Evolutionary conservation across 2,113 vertebrate species (phyloP), one percentile per base, ranked within the genome.

Genomic region (Mustela lutreola): DNA sequence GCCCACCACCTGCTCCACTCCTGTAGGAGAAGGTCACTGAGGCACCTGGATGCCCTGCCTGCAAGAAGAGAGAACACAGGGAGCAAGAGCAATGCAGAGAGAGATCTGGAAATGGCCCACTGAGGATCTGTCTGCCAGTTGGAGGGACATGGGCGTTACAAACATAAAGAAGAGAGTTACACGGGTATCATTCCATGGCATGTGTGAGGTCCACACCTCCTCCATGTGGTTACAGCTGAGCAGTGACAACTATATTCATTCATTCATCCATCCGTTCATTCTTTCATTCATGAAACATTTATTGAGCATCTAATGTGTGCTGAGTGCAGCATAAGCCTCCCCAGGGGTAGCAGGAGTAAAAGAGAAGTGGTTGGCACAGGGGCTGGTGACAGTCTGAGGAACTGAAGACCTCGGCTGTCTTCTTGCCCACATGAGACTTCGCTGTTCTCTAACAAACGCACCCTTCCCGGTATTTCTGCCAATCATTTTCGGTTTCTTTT

Each of bases 401-500:
- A 24, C 36, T 2, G 10, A 3, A 63, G 62, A 26, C 26, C n/a
- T 56, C 15, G 4, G 2, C 50, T 67, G 3, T 39, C 18, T 70
- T 67, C 92, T 42, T 19, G 4, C 45, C 28, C 48, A 67, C 11
- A 3, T 22, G 45, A 92, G 24, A 78, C 5, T 75, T 83, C 8
- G 62, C 76, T 82, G 48, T 60, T 42, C 73, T 92, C 89, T 93
- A 50, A 56, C 11, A n/a, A 39, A 45, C 89, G 42, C 24, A 8
- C 8, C 45, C 88, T 87, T 50, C 33, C 83, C 10, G 48, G 36
- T n/a, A 87, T 94, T 95, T 86, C 78, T 42, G 39, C 26, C 81
- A 33, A 39, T 70, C 65, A 80, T 96, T 95, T 98, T 94, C 65
- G 39, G 16, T 4, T 50, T 73, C 21, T 62, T 98, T 93, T 89